phyloP scores from a whole-genome alignment of 2,888 invertebrate species.

The Philhelius pedissequus region DNA sequence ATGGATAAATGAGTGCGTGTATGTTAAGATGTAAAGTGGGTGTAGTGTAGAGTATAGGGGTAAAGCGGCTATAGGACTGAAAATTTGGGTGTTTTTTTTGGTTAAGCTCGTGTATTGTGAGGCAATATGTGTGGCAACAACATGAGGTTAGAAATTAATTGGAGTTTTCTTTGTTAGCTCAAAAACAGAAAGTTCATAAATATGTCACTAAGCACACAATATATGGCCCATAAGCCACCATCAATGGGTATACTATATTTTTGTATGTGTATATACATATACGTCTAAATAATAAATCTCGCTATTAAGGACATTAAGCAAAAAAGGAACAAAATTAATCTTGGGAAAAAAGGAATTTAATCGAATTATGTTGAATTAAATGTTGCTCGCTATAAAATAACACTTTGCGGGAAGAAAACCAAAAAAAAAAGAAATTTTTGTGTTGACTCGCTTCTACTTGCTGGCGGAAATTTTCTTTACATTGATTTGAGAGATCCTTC shows the following conservation, averaged over 20 bases:
- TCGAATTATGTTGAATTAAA: background rate
- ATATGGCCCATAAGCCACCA: constrained; percentile 20
- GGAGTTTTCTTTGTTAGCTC: constrained; percentile 47
- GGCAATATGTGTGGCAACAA: constrained; percentile 56
- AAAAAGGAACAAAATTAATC: background rate
- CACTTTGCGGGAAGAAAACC: background rate
- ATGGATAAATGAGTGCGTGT: constrained; percentile 41
- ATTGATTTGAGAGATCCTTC: background rate
- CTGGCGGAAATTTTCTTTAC: background rate
- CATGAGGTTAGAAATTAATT: constrained; percentile 56
- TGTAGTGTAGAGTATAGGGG: background rate
- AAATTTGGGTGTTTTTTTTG: background rate
- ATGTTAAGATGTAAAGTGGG: background rate
- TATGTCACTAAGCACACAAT: constrained; percentile 55
- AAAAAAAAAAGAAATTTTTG: constrained; percentile 14
- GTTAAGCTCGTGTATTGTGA: constrained; percentile 32
- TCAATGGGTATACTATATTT: too few relatives aligned
- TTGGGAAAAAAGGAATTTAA: background rate
- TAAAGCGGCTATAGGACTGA: background rate
- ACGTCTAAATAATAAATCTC: constrained; percentile 12
- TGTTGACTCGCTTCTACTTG: background rate
- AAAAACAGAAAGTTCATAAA: constrained; percentile 56
- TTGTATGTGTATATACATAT: background rate
- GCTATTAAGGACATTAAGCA: background rate
- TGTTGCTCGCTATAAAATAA: background rate